Evolutionary conservation across 2,797 vertebrate species (phyloP).

Genomic region (Babyrousa celebensis): DNA sequence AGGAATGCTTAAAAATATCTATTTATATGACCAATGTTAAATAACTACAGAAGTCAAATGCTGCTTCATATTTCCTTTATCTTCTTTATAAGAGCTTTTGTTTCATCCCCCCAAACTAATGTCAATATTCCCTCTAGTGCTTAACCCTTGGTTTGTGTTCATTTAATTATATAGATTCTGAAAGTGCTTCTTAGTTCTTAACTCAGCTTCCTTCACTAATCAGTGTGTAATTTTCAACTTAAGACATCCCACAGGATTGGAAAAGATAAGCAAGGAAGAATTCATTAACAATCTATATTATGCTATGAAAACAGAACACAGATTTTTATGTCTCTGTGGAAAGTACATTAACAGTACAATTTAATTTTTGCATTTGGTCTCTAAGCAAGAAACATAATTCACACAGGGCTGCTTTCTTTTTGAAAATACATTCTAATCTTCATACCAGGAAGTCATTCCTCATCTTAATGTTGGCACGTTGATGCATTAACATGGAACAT

Average conservation of each 20-base stretch:
- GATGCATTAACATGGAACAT: slow-evolving; percentile 79
- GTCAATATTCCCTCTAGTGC: slow-evolving; percentile 11
- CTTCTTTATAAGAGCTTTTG: background rate
- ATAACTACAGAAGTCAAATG: background rate
- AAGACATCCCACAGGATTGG: slow-evolving; percentile 49
- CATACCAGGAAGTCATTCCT: slow-evolving; percentile 78
- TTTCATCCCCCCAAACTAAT: background rate
- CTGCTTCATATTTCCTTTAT: background rate
- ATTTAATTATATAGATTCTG: slow-evolving; percentile 61
- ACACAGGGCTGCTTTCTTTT: slow-evolving; percentile 67
- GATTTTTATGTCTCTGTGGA: slow-evolving; percentile 68
- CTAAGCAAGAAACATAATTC: slow-evolving; percentile 78
- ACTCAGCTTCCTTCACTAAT: slow-evolving; percentile 65
- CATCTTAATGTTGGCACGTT: slow-evolving; percentile 84
- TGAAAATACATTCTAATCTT: slow-evolving; percentile 81
- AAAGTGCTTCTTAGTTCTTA: slow-evolving; percentile 46
- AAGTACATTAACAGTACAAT: slow-evolving; percentile 78
- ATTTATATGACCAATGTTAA: background rate
- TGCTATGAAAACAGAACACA: background rate
- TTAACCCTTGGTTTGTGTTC: slow-evolving; percentile 55
- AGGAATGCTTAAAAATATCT: background rate
- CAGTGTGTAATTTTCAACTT: slow-evolving; percentile 66
- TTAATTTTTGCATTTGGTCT: slow-evolving; percentile 73
- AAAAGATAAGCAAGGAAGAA: slow-evolving; percentile 68
- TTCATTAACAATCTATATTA: slow-evolving; percentile 65